Base-by-base conservation (phyloP, 2,888 invertebrate species). In the Tetragonula carbonaria region DNA sequence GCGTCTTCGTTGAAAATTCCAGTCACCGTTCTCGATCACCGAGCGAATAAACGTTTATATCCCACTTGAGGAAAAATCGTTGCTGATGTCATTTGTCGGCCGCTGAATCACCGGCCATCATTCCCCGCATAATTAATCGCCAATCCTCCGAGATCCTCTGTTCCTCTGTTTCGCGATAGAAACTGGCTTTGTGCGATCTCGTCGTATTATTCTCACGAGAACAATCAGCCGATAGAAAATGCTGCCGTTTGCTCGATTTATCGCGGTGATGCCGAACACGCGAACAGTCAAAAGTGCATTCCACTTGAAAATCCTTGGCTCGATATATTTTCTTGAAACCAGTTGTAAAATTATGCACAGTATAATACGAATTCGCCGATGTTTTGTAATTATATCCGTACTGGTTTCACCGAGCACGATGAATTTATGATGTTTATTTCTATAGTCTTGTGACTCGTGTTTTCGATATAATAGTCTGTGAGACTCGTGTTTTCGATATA, bases 61-160 rank as follows among this genome's bases (percentile, higher is more conserved):
- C 91, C 92, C 90, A 91, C 90, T 92, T 92, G 90, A 85, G 89
- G 93, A 91, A 93, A 93, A 93, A 93, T 93, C 92, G 90, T 86
- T 80, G 86, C 84, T 85, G 83, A 84, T 78, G 74, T 80, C 79
- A 86, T 88, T 86, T 82, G 84, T 86, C 86, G 80, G 72, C 59
- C 68, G 65, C 53, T 53, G 33, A 14, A 74, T 21, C 74, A 23
- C 23, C 23, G 23, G 23, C 23, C 23, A 62, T 68, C 85, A 65
- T 67, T 86, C 50, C 59, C 45, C 55, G 67, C 55, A 55, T 76
- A 88, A 88, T 88, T 87, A 88, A 88, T 88, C 57, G 79, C 28
- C 62, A 55, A 70, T 80, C 67, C 28, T 62, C 8, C 55, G 65
- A 45, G n/a, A 65, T 63, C 76, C 71, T 62, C 63, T 3, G 66